Base-by-base conservation (phyloP, 2,797 vertebrate species). In the Hoplostethus mediterraneus region DNA sequence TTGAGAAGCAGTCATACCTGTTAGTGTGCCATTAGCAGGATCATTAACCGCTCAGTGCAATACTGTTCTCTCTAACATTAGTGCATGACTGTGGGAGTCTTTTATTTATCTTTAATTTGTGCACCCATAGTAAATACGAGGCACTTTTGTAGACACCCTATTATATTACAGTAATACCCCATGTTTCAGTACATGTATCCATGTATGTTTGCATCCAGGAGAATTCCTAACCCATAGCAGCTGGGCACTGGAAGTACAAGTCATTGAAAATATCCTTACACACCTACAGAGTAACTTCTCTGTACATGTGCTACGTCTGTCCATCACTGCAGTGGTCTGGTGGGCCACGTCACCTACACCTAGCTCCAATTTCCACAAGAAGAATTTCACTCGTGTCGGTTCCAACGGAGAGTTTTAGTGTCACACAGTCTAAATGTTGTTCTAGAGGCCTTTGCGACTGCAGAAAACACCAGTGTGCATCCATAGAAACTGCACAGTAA, bases 391-490 rank as follows among this genome's bases (percentile, higher is more conserved):
- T 63, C 57, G 6, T 21, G 13, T 68, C 66, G 58, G 69, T 73
- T 73, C 64, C 65, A 77, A 47, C 28, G 56, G 14, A 57, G 42
- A 6, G 9, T 49, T 49, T 49, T 49, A 7, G 47, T 49, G 16
- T 49, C 47, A 64, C 71, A 11, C 52, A 48, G 16, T 69, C 55
- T 60, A 16, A 17, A 16, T 54, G 33, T 47, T 9, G 6, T 47
- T 16, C 5, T 16, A n/a, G 13, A 4, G 14, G 45, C 9, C 8
- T 42, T 42, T 42, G 1, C 40, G 10, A 31, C 59, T 63, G 55
- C 55, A 60, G 25, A 66, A 63, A 67, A 59, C 45, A 81, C 57
- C 77, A 31, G 63, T n/a, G 55, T 58, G 68, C 17, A 54, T 30
- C 40, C 56, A 61, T 1, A n/a, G 51, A 25, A 58, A 49, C 71